These are phyloP conservation scores for Anhinga rufa DNA, from an alignment of 2,113 vertebrate genomes.

Conservation along the genomic window DNA sequence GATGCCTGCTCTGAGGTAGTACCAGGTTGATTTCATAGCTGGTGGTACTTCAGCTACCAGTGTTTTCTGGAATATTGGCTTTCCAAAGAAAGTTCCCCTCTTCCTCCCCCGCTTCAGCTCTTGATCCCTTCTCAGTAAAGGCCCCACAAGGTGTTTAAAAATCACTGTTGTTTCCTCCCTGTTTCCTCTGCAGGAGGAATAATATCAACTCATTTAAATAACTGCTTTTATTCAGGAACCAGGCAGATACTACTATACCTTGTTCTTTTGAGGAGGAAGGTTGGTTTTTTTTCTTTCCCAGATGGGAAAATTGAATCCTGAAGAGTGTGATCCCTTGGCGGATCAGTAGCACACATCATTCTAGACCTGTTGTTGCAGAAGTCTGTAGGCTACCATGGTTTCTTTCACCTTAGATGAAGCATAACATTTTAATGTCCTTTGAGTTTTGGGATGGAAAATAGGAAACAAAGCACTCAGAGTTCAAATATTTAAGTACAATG, in stretches of 20 bases:
- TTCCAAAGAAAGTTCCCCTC: background rate
- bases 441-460: background rate
- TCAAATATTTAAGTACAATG: background rate
- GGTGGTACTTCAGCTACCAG: background rate
- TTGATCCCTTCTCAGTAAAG: background rate
- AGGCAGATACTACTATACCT: background rate
- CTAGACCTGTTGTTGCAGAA: background rate
- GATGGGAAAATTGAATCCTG: background rate
- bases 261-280: background rate
- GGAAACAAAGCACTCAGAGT: background rate
- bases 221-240: background rate
- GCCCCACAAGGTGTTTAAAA: background rate
- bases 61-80: background rate
- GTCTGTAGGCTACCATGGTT: background rate
- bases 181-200: background rate
- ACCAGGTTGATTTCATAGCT: background rate
- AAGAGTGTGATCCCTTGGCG: background rate
- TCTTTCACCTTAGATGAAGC: background rate
- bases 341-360: fast-evolving
- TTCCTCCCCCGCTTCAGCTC: background rate
- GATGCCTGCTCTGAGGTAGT: background rate
- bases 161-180: background rate
- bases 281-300: background rate
- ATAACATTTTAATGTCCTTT: background rate
- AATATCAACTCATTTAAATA: background rate